These are phyloP conservation scores for Rhinopomastus cyanomelas DNA, from an alignment of 2,113 vertebrate species.

Conservation along the genomic window DNA sequence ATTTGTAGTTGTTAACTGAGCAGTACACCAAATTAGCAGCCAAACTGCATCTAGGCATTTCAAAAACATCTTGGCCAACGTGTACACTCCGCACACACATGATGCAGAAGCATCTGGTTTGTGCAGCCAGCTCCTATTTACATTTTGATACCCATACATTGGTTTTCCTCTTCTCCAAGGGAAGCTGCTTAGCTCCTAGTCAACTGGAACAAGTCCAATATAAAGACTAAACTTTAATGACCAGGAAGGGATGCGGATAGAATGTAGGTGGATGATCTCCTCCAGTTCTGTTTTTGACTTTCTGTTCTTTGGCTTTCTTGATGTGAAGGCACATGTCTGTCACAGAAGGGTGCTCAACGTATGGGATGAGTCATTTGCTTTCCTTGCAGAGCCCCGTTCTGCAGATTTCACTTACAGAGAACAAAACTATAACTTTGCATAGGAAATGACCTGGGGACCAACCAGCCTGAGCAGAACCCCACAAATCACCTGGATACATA, in stretches of 20 bases:
- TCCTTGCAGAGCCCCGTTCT: background rate
- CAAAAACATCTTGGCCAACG: background rate
- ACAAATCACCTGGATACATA: background rate
- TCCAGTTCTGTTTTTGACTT: background rate
- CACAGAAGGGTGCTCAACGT: background rate
- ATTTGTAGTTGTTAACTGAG: too few relatives aligned
- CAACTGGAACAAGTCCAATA: background rate
- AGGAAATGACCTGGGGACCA: background rate
- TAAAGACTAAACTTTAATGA: background rate
- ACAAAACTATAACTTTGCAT: background rate
- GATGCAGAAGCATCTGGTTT: background rate
- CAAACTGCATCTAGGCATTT: background rate
- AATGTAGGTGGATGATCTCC: background rate
- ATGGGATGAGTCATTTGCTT: background rate
- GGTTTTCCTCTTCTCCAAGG: background rate
- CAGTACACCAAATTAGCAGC: background rate
- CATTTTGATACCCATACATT: background rate
- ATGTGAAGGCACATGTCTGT: background rate
- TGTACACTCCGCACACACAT: background rate
- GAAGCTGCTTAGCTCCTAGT: background rate
- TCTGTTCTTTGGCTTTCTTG: background rate
- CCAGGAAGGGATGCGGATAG: background rate
- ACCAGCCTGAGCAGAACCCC: background rate
- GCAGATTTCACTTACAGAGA: background rate
- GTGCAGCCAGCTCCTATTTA: background rate